Percentiles rank a stretch among this genome's conserved stretches.
phyloP scores from a whole-genome alignment of 2,888 invertebrate species.

The Xanthia icteritia region DNA sequence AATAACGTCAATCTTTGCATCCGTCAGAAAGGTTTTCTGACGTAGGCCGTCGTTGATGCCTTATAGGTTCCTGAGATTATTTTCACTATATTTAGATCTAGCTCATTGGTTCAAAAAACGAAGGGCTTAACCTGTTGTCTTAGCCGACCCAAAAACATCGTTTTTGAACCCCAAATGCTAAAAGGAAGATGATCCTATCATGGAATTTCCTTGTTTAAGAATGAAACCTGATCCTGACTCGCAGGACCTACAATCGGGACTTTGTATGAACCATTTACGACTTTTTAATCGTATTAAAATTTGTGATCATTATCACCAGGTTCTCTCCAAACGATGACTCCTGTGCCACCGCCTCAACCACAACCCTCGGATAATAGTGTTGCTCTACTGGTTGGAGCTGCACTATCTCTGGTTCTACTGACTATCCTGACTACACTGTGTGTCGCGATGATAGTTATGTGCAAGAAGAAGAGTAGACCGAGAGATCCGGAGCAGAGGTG shows the following conservation, averaged over 20 bases:
- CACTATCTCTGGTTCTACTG: constrained; percentile 84
- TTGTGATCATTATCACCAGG: constrained; percentile 67
- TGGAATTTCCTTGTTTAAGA: background rate
- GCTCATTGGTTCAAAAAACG: background rate
- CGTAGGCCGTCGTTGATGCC: too few species aligned
- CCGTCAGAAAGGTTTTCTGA: too few species aligned
- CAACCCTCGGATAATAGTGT: constrained; percentile 80
- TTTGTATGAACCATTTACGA: background rate
- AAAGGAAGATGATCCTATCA: too few species aligned
- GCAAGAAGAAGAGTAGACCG: constrained; percentile 83
- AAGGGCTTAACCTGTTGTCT: too few species aligned
- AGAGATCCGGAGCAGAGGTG: constrained; percentile 84
- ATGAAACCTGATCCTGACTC: background rate
- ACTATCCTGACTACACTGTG: constrained; percentile 87
- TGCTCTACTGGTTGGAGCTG: constrained; percentile 85
- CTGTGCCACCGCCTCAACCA: constrained; percentile 74
- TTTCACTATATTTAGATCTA: background rate
- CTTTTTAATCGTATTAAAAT: background rate
- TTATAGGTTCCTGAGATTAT: background rate
- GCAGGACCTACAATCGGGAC: too few species aligned
- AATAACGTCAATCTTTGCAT: background rate
- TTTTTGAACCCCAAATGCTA: too few species aligned
- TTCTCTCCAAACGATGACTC: constrained; percentile 87
- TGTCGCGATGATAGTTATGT: constrained; percentile 86
- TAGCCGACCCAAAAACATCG: too few species aligned